phyloP scores from a whole-genome alignment of 2,797 vertebrate species.

The Tenualosa thibaudeaui region DNA sequence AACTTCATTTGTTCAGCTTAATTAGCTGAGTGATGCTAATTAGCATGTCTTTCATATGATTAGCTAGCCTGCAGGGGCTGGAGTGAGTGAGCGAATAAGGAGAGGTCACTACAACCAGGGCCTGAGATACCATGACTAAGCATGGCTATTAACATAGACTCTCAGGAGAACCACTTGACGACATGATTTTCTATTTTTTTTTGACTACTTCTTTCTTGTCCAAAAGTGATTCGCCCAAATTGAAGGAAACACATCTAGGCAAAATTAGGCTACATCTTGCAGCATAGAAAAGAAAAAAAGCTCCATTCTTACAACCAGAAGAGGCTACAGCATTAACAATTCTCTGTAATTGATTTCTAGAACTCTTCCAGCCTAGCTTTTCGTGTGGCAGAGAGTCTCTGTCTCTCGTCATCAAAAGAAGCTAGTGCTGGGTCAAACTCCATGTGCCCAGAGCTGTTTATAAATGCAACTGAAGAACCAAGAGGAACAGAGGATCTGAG shows the following conservation, averaged over 20 bases:
- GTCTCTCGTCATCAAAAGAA: background rate
- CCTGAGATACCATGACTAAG: slow-evolving; percentile 7
- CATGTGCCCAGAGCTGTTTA: background rate
- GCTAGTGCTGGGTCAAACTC: background rate
- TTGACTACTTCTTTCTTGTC: background rate
- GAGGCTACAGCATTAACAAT: background rate
- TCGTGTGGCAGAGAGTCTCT: background rate
- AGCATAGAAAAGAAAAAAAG: background rate
- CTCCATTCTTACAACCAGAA: background rate
- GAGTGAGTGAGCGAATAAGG: background rate
- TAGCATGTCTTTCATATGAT: slow-evolving; percentile 16
- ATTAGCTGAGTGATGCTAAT: slow-evolving; percentile 20
- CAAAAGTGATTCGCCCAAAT: background rate
- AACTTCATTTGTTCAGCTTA: slow-evolving; percentile 11
- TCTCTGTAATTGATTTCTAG: background rate
- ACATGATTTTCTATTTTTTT: background rate
- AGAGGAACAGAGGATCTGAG: background rate
- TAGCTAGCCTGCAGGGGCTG: slow-evolving; percentile 1
- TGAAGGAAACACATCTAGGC: background rate
- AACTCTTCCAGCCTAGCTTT: background rate
- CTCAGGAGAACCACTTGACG: background rate
- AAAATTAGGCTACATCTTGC: background rate
- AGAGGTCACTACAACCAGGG: background rate
- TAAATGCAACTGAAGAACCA: background rate
- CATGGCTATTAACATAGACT: background rate